A percentile compares a stretch with the other conserved stretches of the same genome.
These are phyloP conservation scores for Cladopsammia gracilis DNA, from an alignment of 64 coral and sea anemone genomes.

Conservation along the genomic window DNA sequence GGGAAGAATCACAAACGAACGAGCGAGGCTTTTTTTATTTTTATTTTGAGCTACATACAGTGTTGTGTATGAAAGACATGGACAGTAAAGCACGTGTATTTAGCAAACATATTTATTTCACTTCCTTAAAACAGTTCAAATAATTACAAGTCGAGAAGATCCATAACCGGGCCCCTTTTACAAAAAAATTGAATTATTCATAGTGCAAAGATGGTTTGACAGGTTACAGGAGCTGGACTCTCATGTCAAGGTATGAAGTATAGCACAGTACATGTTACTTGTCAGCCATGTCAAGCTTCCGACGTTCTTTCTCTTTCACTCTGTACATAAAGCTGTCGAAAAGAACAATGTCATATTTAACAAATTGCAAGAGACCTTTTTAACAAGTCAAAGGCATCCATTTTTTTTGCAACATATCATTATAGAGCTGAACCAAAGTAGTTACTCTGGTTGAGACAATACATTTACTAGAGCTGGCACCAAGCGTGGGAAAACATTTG, in stretches of 20 bases:
- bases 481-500: no score
- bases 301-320: constrained; percentile 64
- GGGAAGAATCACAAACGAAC: no score
- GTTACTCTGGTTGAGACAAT: no score
- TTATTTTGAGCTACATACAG: no score
- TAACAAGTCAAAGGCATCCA: no score
- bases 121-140: not conserved
- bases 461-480: no score
- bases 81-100: not conserved
- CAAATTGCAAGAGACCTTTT: not conserved
- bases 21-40: no score
- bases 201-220: not conserved
- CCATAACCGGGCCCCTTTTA: not conserved
- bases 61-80: not conserved
- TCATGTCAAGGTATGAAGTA: not conserved
- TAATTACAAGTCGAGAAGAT: not conserved
- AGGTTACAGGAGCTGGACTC: not conserved
- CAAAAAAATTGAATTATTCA: not conserved
- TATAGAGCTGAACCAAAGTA: no score
- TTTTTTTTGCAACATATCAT: no score
- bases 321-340: constrained; percentile 60
- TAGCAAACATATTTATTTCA: constrained; percentile 3
- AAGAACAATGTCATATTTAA: not conserved
- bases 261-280: not conserved
- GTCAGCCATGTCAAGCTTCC: constrained; percentile 23